Base-by-base conservation (phyloP, 2,797 vertebrate species). In the Silurus lanzhouensis region DNA sequence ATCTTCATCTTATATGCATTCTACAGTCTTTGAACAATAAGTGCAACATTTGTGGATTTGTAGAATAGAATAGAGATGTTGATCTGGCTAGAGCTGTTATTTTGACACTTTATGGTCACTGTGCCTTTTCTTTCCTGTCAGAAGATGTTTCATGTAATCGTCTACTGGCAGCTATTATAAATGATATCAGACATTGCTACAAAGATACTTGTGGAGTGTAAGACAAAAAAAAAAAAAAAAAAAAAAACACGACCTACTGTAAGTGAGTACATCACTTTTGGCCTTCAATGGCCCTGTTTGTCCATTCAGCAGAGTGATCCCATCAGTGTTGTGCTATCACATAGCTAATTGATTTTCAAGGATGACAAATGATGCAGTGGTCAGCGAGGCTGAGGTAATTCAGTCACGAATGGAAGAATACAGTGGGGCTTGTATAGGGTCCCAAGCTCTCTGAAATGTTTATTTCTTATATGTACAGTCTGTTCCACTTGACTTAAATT, bases 401-500 rank as follows among this genome's bases (percentile, higher is more conserved):
- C 92, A 91, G 90, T 91, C 91, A 91, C 89, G 86, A 84, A 92
- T 91, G 92, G 94, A 90, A 93, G 92, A 93, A 91, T 93, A 93
- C 92, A 92, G 92, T 89, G 83, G 87, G 89, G 88, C 93, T 89
- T 91, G 92, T 92, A 92, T 93, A 92, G 91, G 93, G 92, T 95
- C 94, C 92, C 90, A 87, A 87, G 93, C 92, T 94, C 93, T 94
- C 94, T 91, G 92, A 83, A 92, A 91, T 90, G 90, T 93, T 94
- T 93, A 94, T 95, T 92, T 94, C 92, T 95, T 94, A 93, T 92
- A 93, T 91, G 92, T 92, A 92, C 94, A 93, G 92, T 91, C 91
- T 93, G 87, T 94, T 95, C 92, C 93, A 95, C 94, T 95, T 96
- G 95, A 96, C 96, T 97, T 93, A 97, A 97, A 96, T 96, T 95